These are phyloP conservation scores for Antheraea mylitta DNA, from an alignment of 1,140 invertebrate genomes.

Conservation along the genomic window DNA sequence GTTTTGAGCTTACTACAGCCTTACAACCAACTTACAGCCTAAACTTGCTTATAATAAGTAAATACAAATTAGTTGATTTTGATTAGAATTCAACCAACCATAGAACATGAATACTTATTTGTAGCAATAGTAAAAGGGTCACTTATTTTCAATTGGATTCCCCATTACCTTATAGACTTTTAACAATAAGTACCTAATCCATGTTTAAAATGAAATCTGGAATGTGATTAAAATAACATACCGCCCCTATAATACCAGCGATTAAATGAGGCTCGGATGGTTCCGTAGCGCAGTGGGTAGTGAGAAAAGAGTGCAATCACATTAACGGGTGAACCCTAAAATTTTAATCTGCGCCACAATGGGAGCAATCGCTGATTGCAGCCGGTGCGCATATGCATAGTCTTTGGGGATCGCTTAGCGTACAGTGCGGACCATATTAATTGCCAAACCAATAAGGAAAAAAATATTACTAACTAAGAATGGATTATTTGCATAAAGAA, in stretches of 20 bases:
- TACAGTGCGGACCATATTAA: constrained; percentile 37
- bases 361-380: constrained; percentile 73
- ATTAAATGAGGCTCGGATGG: constrained; percentile 51
- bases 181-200: constrained; percentile 11
- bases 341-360: constrained; percentile 77
- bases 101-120: too few species aligned
- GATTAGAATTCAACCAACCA: too few species aligned
- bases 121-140: too few species aligned
- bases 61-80: too few species aligned
- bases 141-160: constrained; percentile 22
- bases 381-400: constrained; percentile 71
- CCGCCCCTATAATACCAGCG: constrained; percentile 52
- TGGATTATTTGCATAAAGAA: too few species aligned
- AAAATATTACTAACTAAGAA: too few species aligned
- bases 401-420: constrained; percentile 75
- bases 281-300: constrained; percentile 38
- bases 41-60: not conserved
- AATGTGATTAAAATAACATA: constrained; percentile 68
- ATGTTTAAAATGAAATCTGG: constrained; percentile 29
- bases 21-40: too few species aligned
- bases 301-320: constrained; percentile 70
- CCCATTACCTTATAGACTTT: constrained; percentile 13
- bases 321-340: constrained; percentile 77
- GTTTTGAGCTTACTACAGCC: too few species aligned
- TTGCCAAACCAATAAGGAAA: not conserved